Base-by-base conservation (phyloP, 2,113 vertebrate genomes). In the Hippocampus comes region DNA sequence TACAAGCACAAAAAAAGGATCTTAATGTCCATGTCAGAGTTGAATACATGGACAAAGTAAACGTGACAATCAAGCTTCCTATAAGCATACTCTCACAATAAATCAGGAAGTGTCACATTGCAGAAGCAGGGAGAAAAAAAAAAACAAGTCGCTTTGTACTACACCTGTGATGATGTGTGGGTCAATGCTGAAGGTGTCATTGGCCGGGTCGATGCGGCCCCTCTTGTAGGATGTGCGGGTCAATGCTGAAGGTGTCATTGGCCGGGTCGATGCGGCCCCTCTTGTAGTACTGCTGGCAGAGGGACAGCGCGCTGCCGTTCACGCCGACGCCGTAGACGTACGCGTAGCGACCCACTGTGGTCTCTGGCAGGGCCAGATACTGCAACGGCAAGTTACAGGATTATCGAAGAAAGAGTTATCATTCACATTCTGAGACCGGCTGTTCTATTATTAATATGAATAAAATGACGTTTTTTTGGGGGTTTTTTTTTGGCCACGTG, bases 131-230 rank as follows among this genome's bases (percentile, higher is more conserved):
- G n/a, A 3, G 14, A 25, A 14, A 43, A 43, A 42, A 64, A 4
- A 64, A 64, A 25, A 25, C 25, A 25, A 8, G 42, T 10, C 42
- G 30, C 30, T 43, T 63, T 41, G 38, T 67, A 12, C 12, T 1
- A 0, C 81, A 96, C 96, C 94, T 64, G 94, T 94, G 55, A 94
- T 67, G 14, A 97, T 75, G 5, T 76, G 75, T 0, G 96, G 96
- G 83, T 98, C 95, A 2, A 98, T 98, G 84, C 66, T 94, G 86
- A 98, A 97, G 21, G 96, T 97, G 83, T 97, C 96, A 0, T 98
- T 98, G 76, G 94, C 95, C 0, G 96, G 96, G 75, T 97, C 95
- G 15, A 98, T 96, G 20, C 90, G 85, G 6, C 95, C 96, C 8
- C 88, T 95, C 74, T 90, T 94, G 86, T 95, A 98, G 79, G n/a